These are phyloP conservation scores for Sanderia malayensis DNA, from an alignment of 30 jellyfish, hydroid and myxozoan genomes.

Conservation along the genomic window DNA sequence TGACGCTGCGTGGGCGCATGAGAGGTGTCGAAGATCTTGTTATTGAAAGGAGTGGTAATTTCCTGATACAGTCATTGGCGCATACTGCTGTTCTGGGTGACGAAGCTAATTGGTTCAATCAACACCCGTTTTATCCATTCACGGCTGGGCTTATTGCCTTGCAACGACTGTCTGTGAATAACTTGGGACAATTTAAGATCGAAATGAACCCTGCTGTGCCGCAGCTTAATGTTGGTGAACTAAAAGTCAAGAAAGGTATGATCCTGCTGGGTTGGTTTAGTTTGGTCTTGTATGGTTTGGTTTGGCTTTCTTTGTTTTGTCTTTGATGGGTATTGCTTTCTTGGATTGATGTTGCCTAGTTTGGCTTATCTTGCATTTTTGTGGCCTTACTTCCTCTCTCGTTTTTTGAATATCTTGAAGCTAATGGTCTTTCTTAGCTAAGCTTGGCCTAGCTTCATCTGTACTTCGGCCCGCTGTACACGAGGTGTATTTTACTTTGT, in stretches of 20 bases:
- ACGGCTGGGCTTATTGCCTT: conserved; percentile 26
- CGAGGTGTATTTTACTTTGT: no score
- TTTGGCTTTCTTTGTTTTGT: no score
- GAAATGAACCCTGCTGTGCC: conserved; percentile 45
- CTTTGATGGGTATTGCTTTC: no score
- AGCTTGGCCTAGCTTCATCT: no score
- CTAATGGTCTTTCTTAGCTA: no score
- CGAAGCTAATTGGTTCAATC: conserved; percentile 49
- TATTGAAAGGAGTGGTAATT: conserved; percentile 50
- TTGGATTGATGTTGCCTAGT: no score
- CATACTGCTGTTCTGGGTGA: conserved; percentile 51
- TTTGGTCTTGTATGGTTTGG: no score
- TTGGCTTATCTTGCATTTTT: no score
- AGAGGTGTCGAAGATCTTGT: conserved; percentile 39
- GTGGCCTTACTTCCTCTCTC: no score
- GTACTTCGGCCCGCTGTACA: no score
- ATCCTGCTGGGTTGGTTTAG: no score
- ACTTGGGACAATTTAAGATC: conserved; percentile 24
- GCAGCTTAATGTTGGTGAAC: conserved; percentile 18
- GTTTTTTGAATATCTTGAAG: no score
- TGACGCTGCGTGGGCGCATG: conserved; percentile 53
- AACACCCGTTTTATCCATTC: conserved; percentile 54
- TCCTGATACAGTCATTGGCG: conserved; percentile 35
- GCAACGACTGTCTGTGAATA: conserved; percentile 30
- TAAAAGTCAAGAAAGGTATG: conserved; percentile 43